Evolutionary conservation across 2,888 invertebrate genomes (phyloP).

Genomic region (Minunthozetes semirufus): DNA sequence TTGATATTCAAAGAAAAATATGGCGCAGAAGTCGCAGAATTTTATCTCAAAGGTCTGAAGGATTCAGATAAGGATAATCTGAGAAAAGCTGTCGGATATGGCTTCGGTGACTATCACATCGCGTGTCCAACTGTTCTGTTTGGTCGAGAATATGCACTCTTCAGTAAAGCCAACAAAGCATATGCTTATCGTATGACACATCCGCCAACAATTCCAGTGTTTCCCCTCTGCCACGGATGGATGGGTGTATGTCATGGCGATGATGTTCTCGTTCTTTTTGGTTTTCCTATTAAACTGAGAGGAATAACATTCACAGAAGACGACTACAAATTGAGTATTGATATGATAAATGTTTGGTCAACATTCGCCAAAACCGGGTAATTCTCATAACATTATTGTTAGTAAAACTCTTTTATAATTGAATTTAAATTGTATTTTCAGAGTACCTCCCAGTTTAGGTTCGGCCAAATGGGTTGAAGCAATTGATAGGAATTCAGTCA

Average conservation of each 20-base stretch:
- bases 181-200: constrained; percentile 33
- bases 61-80: constrained; percentile 2
- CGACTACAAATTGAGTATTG: constrained; percentile 19
- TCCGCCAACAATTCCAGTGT: constrained; percentile 23
- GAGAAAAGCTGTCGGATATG: constrained; percentile 2
- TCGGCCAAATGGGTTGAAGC: constrained; percentile 31
- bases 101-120: constrained; percentile 32
- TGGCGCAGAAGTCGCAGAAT: not conserved
- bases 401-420: not conserved
- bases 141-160: constrained; percentile 6
- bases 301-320: constrained; percentile 30
- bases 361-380: constrained; percentile 28
- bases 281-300: constrained; percentile 32
- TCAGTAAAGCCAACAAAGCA: not conserved
- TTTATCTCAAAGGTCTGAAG: constrained; percentile 9
- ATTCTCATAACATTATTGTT: not conserved
- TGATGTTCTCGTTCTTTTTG: constrained; percentile 29
- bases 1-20: constrained; percentile 20
- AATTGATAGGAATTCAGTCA: not conserved
- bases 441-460: not conserved
- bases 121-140: constrained; percentile 34
- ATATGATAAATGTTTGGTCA: constrained; percentile 33
- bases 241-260: constrained; percentile 37
- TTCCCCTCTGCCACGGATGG: constrained; percentile 29
- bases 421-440: not conserved